A percentile compares a stretch with the other conserved stretches of the same genome.
Evolutionary conservation across 23 tunicate species (phyloP).

Genomic region (Phallusia fumigata): DNA sequence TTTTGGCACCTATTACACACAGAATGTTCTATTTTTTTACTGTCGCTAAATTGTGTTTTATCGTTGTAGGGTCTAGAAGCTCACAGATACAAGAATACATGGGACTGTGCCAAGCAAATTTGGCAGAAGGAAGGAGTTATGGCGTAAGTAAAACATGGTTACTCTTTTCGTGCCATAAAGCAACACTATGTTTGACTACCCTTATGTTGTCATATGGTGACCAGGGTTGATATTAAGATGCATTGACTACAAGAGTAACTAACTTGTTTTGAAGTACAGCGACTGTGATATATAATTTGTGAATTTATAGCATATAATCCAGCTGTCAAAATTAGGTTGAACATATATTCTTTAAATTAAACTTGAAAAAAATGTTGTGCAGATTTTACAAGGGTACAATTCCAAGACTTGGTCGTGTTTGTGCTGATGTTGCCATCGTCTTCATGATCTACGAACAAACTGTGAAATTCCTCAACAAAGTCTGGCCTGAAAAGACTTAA

Average conservation of each 20-base stretch:
- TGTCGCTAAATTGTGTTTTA: not conserved
- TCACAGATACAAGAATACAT: conserved; percentile 75
- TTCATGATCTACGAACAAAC: conserved; percentile 89
- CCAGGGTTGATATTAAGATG: too few species aligned
- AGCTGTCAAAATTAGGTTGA: too few species aligned
- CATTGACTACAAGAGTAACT: too few species aligned
- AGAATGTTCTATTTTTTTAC: too few species aligned
- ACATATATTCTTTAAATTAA: too few species aligned
- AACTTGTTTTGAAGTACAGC: too few species aligned
- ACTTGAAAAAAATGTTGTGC: not conserved
- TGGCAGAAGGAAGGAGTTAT: conserved; percentile 72
- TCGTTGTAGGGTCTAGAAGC: conserved; percentile 67
- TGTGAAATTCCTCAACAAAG: conserved; percentile 62
- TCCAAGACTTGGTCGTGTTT: conserved; percentile 80
- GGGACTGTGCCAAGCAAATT: conserved; percentile 82
- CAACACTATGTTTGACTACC: too few species aligned
- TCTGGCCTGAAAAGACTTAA: conserved; percentile 72
- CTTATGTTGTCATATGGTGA: too few species aligned
- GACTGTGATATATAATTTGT: too few species aligned
- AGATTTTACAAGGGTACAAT: conserved; percentile 94
- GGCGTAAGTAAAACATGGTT: conserved; percentile 47
- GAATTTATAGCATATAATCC: too few species aligned
- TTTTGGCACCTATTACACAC: not conserved
- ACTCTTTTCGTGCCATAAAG: too few species aligned
- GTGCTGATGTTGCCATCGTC: conserved; percentile 89